Base-by-base conservation (phyloP, 2,888 invertebrate species). In the Perdita meconis region DNA sequence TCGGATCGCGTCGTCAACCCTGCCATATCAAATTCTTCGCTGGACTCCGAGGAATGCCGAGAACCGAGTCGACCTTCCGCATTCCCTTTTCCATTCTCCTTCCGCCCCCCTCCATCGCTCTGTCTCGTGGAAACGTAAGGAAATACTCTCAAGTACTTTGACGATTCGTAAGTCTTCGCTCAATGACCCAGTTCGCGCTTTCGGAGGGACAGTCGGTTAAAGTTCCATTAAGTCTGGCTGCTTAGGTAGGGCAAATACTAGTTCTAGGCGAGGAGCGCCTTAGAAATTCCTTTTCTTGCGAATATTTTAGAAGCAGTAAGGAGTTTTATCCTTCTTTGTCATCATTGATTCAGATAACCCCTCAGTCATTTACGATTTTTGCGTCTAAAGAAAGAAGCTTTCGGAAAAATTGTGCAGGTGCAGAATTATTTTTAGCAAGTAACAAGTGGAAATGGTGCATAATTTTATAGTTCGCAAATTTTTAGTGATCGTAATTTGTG, bases 11-110 rank as follows among this genome's bases (percentile, higher is more conserved):
- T 44, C 77, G 53, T 64, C 59, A 47, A 47, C 50, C 67, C 50
- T 44, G 59, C 65, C 65, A 78, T 78, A 78, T 78, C 71, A 66
- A 71, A 65, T 78, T 78, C 78, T 78, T 78, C 44, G 19, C 44
- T 4, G 71, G 78, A 60, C 65, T 78, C 65, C 40, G 44, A 38
- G 78, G 78, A 78, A 78, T 78, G 78, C 26, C 24, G 61, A 38
- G 75, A 70, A 60, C 22, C 53, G 34, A 38, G 64, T 44, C 59
- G 59, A 65, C 65, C 56, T 55, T 56, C 30, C 51, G 10, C 30
- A 13, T 13, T 66, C 56, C 44, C 38, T 63, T 47, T 61, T 42
- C 53, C 56, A 36, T 63, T 60, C 55, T 26, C n/a, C 47, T 47
- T 51, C 61, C n/a, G 6, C 4, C 38, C 13, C 22, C 34, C 55